Percentiles rank a stretch among this genome's conserved stretches.
These are phyloP conservation scores for Pocillopora verrucosa DNA, from an alignment of 64 coral and sea anemone species.

Conservation along the genomic window DNA sequence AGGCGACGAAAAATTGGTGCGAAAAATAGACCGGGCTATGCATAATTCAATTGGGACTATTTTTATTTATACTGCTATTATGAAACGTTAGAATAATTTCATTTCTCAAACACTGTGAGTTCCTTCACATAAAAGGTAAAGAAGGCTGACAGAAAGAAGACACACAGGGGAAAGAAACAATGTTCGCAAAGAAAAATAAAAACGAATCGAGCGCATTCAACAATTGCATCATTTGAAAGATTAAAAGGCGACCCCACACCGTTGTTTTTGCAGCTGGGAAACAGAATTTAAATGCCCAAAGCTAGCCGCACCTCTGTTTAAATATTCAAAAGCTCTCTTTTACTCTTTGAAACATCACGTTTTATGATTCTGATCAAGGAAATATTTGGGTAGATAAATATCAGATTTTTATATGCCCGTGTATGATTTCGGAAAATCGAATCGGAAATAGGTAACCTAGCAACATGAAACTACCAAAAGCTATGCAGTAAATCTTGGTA, in stretches of 20 bases:
- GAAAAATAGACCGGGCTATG: constrained; percentile 1
- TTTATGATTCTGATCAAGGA: background rate
- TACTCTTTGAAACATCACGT: background rate
- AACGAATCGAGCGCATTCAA: background rate
- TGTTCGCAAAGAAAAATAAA: background rate
- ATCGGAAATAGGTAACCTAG: background rate
- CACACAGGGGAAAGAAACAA: background rate
- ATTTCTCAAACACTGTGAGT: background rate
- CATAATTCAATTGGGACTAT: constrained; percentile 15
- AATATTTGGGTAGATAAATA: background rate
- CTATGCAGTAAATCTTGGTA: background rate
- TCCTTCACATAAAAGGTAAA: too few relatives aligned
- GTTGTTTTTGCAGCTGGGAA: constrained; percentile 47
- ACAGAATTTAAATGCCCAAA: background rate
- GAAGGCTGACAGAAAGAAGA: too few relatives aligned
- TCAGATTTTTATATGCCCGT: background rate
- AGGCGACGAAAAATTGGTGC: background rate
- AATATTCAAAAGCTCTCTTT: constrained; percentile 8
- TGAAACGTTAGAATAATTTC: constrained; percentile 16
- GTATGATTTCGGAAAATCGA: background rate
- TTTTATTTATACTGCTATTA: constrained; percentile 17
- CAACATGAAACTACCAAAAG: background rate
- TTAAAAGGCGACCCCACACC: constrained; percentile 12
- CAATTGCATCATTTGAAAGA: background rate
- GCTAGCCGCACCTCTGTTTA: constrained; percentile 14